phyloP scores from a whole-genome alignment of 2,113 vertebrate species.

The Zosterops hypoxanthus region DNA sequence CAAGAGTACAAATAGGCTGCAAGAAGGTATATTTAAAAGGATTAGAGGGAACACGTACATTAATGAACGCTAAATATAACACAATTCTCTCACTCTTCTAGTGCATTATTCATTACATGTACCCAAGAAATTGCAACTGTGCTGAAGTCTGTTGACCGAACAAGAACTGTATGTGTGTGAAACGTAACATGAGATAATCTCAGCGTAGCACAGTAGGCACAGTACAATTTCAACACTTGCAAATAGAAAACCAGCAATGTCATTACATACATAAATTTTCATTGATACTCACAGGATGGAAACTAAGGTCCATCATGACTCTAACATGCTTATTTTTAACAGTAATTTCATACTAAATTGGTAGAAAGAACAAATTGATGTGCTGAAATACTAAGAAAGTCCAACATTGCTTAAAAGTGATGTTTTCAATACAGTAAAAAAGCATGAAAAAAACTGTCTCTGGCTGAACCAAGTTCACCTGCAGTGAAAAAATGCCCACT shows the following conservation, averaged over 20 bases:
- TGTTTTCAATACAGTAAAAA: neutral
- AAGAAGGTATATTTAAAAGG: neutral
- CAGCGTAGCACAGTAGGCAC: neutral
- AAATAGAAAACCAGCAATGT: neutral
- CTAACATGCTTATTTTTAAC: neutral
- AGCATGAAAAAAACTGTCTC: neutral
- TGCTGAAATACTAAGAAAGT: neutral
- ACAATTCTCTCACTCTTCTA: neutral
- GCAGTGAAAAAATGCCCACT: neutral
- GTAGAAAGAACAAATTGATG: neutral
- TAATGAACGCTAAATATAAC: conserved; percentile 52
- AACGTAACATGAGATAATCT: neutral
- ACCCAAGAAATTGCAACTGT: neutral
- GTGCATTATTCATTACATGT: conserved; percentile 40
- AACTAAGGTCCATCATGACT: neutral
- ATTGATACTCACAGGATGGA: neutral
- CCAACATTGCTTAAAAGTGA: neutral
- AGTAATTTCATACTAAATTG: neutral
- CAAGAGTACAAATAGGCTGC: neutral
- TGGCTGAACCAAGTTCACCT: neutral
- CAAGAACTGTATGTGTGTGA: neutral
- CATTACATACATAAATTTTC: neutral
- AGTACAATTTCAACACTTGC: neutral
- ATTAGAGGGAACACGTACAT: neutral
- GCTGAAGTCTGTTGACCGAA: conserved; percentile 9